Percentiles rank a stretch among this genome's conserved stretches.
phyloP scores from a whole-genome alignment of 2,797 vertebrate species.

The Coccyzus lansbergi region DNA sequence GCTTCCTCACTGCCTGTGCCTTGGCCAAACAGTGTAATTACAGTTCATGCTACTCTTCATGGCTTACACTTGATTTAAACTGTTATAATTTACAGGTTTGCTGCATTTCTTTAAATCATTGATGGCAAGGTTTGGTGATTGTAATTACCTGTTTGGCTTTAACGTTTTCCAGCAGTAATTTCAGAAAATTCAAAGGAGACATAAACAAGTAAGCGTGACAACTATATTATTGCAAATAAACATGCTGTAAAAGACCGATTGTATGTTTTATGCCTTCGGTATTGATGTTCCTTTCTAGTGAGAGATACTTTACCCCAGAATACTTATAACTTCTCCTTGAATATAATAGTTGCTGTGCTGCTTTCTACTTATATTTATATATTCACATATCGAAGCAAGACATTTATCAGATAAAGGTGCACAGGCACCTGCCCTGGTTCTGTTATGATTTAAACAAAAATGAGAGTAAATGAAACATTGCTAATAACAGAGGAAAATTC shows the following conservation, averaged over 20 bases:
- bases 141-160: constrained; percentile 13
- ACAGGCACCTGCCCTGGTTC: not conserved
- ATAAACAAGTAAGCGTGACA: not conserved
- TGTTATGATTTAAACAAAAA: constrained; percentile 22
- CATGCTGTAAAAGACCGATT: not conserved
- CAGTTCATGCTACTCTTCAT: not conserved
- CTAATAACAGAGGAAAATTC: constrained; percentile 11
- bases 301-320: not conserved
- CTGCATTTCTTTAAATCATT: not conserved
- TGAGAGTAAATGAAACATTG: not conserved
- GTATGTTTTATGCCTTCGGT: not conserved
- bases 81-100: not conserved
- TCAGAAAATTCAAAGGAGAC: constrained; percentile 10
- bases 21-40: not conserved
- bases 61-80: not conserved
- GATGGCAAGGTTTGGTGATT: not conserved
- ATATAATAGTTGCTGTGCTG: not conserved
- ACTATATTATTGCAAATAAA: not conserved
- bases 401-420: not conserved
- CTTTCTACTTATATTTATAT: not conserved
- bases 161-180: not conserved
- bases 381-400: not conserved
- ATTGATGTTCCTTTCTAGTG: not conserved
- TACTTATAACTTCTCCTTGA: not conserved
- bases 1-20: not conserved